Conservation (phyloP, 2,888 invertebrate species). For the Cerastis leucographa region DNA sequence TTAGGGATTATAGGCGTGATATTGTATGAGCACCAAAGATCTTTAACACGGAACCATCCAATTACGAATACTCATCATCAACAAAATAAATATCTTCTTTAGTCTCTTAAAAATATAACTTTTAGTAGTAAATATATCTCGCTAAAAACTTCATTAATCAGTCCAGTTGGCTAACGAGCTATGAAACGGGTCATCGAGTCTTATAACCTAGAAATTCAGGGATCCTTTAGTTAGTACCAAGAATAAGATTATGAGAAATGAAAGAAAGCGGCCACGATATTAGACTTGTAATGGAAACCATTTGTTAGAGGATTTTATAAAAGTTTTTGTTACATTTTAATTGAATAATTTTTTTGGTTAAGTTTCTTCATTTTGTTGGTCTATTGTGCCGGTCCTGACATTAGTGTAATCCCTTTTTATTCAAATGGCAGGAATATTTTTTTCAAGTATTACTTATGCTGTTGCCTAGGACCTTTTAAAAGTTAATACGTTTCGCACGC, state of each 20-base stretch:
- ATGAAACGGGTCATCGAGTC: conserved; percentile 50
- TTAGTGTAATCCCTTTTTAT: not conserved
- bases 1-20: not conserved
- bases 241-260: conserved; percentile 58
- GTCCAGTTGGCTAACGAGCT: conserved; percentile 50
- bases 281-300: conserved; percentile 64
- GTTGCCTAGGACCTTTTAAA: not conserved
- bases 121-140: conserved; percentile 34
- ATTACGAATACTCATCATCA: not conserved
- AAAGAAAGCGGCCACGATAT: conserved; percentile 58
- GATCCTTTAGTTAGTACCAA: conserved; percentile 46
- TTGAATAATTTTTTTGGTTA: conserved; percentile 30
- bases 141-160: conserved; percentile 57
- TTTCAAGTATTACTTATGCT: not conserved
- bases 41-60: no score
- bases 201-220: conserved; percentile 56
- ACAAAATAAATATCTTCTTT: not conserved
- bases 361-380: conserved; percentile 27
- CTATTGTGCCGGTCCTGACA: conserved; percentile 1
- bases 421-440: not conserved
- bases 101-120: not conserved
- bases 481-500: not conserved
- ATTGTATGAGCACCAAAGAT: not conserved
- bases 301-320: conserved; percentile 57
- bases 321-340: conserved; percentile 57